phyloP scores from a whole-genome alignment of 2,797 vertebrate species.

The Denticeps clupeoides region DNA sequence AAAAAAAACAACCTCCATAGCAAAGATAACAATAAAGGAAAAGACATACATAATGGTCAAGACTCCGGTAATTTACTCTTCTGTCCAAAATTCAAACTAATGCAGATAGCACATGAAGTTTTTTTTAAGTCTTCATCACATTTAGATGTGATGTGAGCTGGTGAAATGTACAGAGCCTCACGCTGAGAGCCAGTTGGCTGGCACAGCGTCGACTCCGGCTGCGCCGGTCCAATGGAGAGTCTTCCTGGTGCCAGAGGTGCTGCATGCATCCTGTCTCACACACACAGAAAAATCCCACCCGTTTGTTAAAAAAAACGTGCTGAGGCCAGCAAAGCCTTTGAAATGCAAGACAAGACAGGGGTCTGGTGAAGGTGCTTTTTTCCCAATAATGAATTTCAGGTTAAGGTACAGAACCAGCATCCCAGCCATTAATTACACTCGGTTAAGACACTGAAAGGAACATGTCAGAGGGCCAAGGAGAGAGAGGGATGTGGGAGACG shows the following conservation, averaged over 20 bases:
- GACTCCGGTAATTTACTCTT: no score
- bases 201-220: neutral
- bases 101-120: no score
- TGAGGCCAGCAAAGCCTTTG: conserved; percentile 29
- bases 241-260: conserved; percentile 1
- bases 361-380: conserved; percentile 23
- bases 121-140: no score
- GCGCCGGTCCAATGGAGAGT: neutral
- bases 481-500: neutral
- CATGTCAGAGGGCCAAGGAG: conserved; percentile 21
- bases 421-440: conserved; percentile 45
- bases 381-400: conserved; percentile 51
- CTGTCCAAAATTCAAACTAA: no score
- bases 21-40: no score
- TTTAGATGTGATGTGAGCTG: no score
- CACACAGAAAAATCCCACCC: conserved; percentile 12
- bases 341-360: conserved; percentile 35
- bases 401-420: conserved; percentile 30
- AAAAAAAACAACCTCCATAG: no score
- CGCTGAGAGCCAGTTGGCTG: conserved; percentile 2
- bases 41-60: no score
- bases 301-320: conserved; percentile 29
- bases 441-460: conserved; percentile 40
- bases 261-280: conserved; percentile 8
- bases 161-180: neutral